Conservation (phyloP, 2,797 vertebrate species). For the Loriculus beryllinus region DNA sequence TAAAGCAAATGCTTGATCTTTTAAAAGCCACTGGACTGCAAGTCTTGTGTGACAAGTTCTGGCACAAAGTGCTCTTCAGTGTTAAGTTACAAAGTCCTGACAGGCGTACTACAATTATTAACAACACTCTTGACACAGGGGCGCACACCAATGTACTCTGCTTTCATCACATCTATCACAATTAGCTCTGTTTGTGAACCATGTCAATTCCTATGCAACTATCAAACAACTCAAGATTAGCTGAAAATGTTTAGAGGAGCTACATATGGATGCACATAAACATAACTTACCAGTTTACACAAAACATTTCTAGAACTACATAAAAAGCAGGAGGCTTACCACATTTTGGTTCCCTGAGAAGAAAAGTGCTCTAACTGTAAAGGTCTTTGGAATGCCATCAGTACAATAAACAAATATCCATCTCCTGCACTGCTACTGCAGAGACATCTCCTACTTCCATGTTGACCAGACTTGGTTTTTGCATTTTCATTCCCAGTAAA, state of each 20-base stretch:
- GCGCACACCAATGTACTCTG: neutral
- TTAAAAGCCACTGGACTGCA: neutral
- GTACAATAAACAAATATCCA: neutral
- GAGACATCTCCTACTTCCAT: neutral
- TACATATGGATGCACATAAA: neutral
- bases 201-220: neutral
- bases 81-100: neutral
- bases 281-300: neutral
- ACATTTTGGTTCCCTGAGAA: slow-evolving; percentile 64
- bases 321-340: neutral
- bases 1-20: neutral
- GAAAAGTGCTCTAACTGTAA: slow-evolving; percentile 13
- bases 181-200: neutral
- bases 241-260: neutral
- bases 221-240: neutral
- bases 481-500: neutral
- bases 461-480: neutral
- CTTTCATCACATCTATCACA: neutral
- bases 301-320: neutral
- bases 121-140: neutral
- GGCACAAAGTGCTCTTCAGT: neutral
- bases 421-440: neutral
- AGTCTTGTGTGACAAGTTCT: neutral
- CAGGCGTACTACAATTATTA: neutral
- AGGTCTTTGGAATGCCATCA: slow-evolving; percentile 47